A percentile compares a stretch with the other conserved stretches of the same genome.
These are phyloP conservation scores for Bathybates hornii DNA, from an alignment of 2,113 vertebrate species.

Conservation along the genomic window DNA sequence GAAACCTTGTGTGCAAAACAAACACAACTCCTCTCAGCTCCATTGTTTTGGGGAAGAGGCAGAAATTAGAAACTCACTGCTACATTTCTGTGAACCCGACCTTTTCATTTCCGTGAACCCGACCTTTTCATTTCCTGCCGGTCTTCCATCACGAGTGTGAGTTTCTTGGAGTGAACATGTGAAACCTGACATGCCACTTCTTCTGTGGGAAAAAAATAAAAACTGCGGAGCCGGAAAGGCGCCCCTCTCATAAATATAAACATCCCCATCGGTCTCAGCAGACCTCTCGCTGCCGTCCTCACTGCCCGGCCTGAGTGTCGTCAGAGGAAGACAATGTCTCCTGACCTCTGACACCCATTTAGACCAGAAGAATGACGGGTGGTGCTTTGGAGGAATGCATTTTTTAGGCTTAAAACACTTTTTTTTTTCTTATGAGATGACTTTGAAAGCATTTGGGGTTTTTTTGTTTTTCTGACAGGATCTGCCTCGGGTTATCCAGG, in stretches of 20 bases:
- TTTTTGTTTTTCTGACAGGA: not conserved
- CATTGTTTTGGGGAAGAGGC: not conserved
- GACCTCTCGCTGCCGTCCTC: not conserved
- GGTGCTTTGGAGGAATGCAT: not conserved
- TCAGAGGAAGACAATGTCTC: conserved; percentile 8
- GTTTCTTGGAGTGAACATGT: not conserved
- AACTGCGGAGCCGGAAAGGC: not conserved
- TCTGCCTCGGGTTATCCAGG: not conserved
- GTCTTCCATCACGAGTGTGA: rapidly evolving
- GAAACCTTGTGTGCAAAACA: not conserved
- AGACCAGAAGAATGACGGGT: not conserved
- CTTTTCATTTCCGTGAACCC: not conserved
- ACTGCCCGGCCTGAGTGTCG: not conserved
- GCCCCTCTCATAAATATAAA: conserved; percentile 19
- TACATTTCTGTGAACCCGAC: not conserved
- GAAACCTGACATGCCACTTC: not conserved
- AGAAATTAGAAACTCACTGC: not conserved
- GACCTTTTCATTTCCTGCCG: not conserved
- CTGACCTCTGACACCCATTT: conserved; percentile 15
- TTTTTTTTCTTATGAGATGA: not conserved
- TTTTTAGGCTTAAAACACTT: not conserved
- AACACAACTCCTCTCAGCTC: not conserved
- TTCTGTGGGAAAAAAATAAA: conserved; percentile 27
- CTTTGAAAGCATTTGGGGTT: not conserved
- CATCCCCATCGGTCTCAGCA: not conserved